Conservation (phyloP, 2,888 invertebrate genomes). For the Seladonia tumulorum region DNA sequence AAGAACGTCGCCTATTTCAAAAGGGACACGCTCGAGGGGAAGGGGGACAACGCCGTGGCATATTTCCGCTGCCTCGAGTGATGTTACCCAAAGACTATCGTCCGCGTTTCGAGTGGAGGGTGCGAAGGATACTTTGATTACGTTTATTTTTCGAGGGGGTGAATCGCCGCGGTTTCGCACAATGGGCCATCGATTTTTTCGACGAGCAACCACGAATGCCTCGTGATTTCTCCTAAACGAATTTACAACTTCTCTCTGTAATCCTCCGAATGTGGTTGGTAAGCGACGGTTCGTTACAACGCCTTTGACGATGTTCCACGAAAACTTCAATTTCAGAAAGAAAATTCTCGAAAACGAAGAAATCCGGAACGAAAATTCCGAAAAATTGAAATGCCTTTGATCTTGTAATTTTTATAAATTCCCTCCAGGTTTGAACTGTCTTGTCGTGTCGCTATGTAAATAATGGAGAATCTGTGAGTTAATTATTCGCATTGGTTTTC, state of each 20-base stretch:
- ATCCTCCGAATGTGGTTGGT: neutral
- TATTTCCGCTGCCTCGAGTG: conserved; percentile 40
- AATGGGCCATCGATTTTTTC: conserved; percentile 2
- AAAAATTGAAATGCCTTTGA: no score
- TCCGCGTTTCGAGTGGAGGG: conserved; percentile 20
- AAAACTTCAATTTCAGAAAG: neutral
- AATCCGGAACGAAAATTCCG: no score
- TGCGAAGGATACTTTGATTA: conserved; percentile 41
- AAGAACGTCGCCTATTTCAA: conserved; percentile 60
- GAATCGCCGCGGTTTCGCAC: neutral
- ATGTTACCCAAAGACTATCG: conserved; percentile 26
- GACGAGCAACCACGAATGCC: neutral
- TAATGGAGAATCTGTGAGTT: neutral
- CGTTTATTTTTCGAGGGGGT: conserved; percentile 32
- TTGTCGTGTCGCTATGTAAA: no score
- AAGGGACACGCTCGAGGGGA: conserved; percentile 25
- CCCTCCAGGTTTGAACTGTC: no score
- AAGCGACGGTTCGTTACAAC: neutral
- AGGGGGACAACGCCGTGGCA: conserved; percentile 25
- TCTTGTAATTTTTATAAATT: no score
- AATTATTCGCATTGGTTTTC: neutral
- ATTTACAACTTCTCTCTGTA: neutral
- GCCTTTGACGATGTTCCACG: neutral
- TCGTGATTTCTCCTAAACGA: neutral
- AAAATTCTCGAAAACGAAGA: neutral